Percentiles rank a stretch among this genome's conserved stretches.
Evolutionary conservation across 2,888 invertebrate species (phyloP).

Genomic region (Acanthosepion pharaonis): DNA sequence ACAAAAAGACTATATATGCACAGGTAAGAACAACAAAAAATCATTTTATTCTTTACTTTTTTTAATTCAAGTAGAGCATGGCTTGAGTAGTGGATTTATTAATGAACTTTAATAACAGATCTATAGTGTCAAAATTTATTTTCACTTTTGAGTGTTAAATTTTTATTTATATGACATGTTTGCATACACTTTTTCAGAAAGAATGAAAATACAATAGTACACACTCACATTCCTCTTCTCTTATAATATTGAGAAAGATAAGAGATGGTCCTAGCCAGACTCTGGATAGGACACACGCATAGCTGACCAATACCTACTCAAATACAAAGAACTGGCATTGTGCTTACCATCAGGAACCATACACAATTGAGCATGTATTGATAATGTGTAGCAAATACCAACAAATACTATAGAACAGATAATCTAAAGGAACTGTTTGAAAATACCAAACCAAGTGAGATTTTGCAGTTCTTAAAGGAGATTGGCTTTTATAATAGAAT

Average conservation of each 20-base stretch:
- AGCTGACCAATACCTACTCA: no score
- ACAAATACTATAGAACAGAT: no score
- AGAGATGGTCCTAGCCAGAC: no score
- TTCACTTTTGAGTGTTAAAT: not conserved
- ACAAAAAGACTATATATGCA: conserved; percentile 76
- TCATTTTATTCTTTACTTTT: not conserved
- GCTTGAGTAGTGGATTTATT: not conserved
- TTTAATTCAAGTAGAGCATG: not conserved
- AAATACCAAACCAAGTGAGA: no score
- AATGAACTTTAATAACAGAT: not conserved
- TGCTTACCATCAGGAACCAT: no score
- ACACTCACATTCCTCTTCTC: not conserved
- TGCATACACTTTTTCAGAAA: not conserved
- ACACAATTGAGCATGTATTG: no score
- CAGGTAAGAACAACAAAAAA: conserved; percentile 65
- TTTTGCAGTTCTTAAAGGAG: no score
- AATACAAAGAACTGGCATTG: no score
- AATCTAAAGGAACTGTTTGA: no score
- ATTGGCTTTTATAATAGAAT: no score
- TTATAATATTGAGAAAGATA: not conserved
- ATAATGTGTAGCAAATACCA: no score
- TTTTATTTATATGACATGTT: not conserved
- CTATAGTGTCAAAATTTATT: not conserved
- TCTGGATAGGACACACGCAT: no score
- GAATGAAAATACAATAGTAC: not conserved